Evolutionary conservation across 1,140 invertebrate genomes (phyloP), one percentile per base, ranked within the genome.

Genomic region (Aphaenogaster rudis): DNA sequence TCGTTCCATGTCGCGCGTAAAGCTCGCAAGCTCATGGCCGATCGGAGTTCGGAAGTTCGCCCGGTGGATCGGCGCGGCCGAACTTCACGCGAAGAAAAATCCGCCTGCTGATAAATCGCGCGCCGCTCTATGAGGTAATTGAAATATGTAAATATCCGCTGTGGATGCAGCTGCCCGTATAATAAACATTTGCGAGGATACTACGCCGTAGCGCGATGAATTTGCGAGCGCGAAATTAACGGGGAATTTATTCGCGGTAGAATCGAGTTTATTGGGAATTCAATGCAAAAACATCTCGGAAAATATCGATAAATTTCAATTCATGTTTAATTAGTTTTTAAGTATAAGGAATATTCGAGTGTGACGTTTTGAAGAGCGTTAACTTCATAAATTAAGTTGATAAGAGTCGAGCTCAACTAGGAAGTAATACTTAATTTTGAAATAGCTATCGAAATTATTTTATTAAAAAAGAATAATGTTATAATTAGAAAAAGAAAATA

Each of bases 131-230:
- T 2, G 28, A 39, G 54, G 42, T 84, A 84, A 84, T 74, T 84
- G 80, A 84, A 84, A 84, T 76, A 84, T 84, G 69, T 76, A 84
- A 84, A 84, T 84, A 84, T 63, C 69, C 80, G 54, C 45, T 69
- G 52, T 39, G 42, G 54, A 39, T 74, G 28, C 80, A 84, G 69
- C 69, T 61, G 54, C 28, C 21, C 57, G 11, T 59, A 36, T 66
- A 84, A 84, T 76, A 76, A 84, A 84, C 71, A 76, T 61, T 76
- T 45, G 33, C 54, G 80, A 61, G 52, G 80, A 21, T 52, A n/a
- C n/a, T 79, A 15, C 39, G 78, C 9, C 50, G n/a, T 6, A 48
- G n/a, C 59, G 36, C 48, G 48, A 72, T 76, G 80, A 76, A 76
- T 74, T 74, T 4, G 69, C 79, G 52, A 45, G 66, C 21, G 50